Evolutionary conservation across 2,113 vertebrate species (phyloP), one percentile per base, ranked within the genome.

Genomic region (Onychorhynchus coronatus): DNA sequence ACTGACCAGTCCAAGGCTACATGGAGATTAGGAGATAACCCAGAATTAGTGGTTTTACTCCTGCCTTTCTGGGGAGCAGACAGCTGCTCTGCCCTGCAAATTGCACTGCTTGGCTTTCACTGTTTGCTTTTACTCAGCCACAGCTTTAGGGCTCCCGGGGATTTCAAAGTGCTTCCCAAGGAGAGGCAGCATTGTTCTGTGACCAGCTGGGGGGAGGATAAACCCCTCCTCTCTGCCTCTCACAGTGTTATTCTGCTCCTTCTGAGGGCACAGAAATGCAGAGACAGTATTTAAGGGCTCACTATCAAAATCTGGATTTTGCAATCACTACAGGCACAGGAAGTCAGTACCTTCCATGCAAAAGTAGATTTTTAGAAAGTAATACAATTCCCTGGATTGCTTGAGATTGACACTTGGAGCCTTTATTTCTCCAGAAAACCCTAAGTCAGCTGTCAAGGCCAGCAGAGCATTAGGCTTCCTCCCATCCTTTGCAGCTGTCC

Each of bases 111-210:
- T 74, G 30, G 37, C 83, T 59, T 71, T 46, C 76, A 16, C 6
- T 63, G 39, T 63, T 74, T 81, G 84, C 81, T 89, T 82, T 82
- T 39, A 31, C 80, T 62, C 71, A 82, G 71, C 49, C 61, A n/a
- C 31, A 65, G 58, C 52, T 63, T 37, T 42, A 55, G 52, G 31
- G 20, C 37, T 72, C 44, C 76, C 12, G 16, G 30, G 73, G 70
- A 91, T 61, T 67, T 63, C n/a, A 7, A 78, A 68, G 80, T 37
- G 74, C n/a, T 68, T 87, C 77, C 49, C 44, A 41, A 91, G 71
- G 56, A 56, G 75, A 65, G 70, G 52, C 8, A 35, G 53, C 5
- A 23, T 11, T 4, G 4, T 11, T 52, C 5, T 23, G 12, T 14
- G 9, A 74, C 39, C 30, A 15, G 91, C 41, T 2, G 31, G 42